Conservation (phyloP, 2,888 invertebrate species). For the Agrochola litura region DNA sequence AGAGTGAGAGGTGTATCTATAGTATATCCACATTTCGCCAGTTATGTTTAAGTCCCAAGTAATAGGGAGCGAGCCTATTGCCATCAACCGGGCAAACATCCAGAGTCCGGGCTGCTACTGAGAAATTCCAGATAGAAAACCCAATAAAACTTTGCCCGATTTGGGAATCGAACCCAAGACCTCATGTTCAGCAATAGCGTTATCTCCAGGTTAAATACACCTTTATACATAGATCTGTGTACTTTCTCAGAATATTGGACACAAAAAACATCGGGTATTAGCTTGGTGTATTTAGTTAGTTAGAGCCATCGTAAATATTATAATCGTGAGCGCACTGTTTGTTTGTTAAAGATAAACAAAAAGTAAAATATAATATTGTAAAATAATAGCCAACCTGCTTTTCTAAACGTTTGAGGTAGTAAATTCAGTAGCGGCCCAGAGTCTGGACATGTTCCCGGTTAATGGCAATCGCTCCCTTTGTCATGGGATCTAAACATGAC, state of each 20-base stretch:
- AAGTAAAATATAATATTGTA: slow-evolving; percentile 1
- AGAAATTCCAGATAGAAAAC: neutral
- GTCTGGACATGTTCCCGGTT: neutral
- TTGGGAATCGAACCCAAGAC: neutral
- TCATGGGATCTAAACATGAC: neutral
- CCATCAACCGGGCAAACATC: neutral
- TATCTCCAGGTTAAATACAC: neutral
- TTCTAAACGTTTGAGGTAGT: neutral
- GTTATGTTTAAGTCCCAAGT: neutral
- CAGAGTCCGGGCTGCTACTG: neutral
- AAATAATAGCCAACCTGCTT: slow-evolving; percentile 1
- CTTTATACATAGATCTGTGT: slow-evolving; percentile 23
- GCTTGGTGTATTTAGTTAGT: slow-evolving; percentile 47
- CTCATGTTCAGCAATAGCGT: neutral
- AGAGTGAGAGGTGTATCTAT: neutral
- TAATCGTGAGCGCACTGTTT: slow-evolving; percentile 33
- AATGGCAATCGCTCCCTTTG: too few relatives aligned
- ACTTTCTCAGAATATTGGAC: slow-evolving; percentile 56
- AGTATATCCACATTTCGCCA: neutral
- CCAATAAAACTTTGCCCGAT: neutral
- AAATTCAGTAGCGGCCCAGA: neutral
- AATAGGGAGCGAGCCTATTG: neutral
- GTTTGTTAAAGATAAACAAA: slow-evolving; percentile 29
- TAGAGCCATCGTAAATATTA: slow-evolving; percentile 29
- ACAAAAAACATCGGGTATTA: slow-evolving; percentile 37